Base-by-base conservation (phyloP, 2,113 vertebrate genomes). In the Chionis minor region DNA sequence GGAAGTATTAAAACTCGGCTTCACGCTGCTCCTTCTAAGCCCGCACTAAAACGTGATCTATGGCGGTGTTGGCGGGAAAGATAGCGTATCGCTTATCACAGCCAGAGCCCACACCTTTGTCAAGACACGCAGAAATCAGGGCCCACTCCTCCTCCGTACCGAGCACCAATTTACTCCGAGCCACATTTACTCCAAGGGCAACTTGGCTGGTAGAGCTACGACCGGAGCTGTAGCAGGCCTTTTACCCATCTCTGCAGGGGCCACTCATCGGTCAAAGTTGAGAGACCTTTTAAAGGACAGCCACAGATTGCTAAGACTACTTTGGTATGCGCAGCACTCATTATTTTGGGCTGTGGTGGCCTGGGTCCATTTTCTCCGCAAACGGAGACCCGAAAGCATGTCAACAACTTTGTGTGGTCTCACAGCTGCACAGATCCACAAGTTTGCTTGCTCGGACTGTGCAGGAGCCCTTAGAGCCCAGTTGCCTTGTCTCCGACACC, bases 401-500 rank as follows among this genome's bases (percentile, higher is more conserved):
- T 83, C 88, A 86, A 59, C 63, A 96, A 95, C 90, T 95, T 93
- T 27, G 65, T 40, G 47, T n/a, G 22, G 86, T 71, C 81, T 71
- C 6, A 0, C 89, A 86, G 88, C 85, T 70, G 79, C 85, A 94
- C 32, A 49, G 79, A 75, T 52, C 35, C 56, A 56, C 66, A 62
- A 94, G 86, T 94, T 62, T 42, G 32, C 51, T 86, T n/a, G 44
- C 4, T 1, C 1, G 2, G 54, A 72, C 55, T 28, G 35, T 18
- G 66, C 16, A 9, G 62, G 62, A 83, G 4, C 10, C 42, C 27
- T 16, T 21, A 38, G 10, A 45, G 55, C 55, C 81, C 45, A 26
- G 28, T 12, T 2, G 23, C 35, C 42, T 67, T 30, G 54, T n/a
- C 16, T 38, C 40, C 38, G n/a, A 51, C 74, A 71, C 38, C 69